Evolutionary conservation across 35 echinoderm and acorn worm genomes (phyloP).

Genomic region (Lytechinus variegatus): DNA sequence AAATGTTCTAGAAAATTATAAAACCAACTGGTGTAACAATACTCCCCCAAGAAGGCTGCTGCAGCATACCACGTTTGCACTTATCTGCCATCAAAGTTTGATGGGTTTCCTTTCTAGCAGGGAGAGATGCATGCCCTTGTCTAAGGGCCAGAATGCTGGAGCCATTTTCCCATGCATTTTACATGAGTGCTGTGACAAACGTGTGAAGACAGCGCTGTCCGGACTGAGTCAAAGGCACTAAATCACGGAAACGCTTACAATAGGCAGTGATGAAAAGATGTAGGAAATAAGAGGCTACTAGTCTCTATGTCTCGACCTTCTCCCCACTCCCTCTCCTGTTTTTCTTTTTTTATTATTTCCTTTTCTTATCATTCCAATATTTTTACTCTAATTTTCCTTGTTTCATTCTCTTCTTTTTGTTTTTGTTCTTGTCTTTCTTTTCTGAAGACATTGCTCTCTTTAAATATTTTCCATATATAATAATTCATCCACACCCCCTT

Average conservation of each 20-base stretch:
- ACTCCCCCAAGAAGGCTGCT: not conserved
- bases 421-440: not conserved
- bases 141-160: constrained; percentile 4
- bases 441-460: not conserved
- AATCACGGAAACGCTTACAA: constrained; percentile 26
- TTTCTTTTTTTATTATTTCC: not conserved
- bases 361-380: not conserved
- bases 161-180: constrained; percentile 5
- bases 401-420: not conserved
- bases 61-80: not conserved
- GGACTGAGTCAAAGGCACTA: not conserved
- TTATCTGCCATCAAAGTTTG: constrained; percentile 31
- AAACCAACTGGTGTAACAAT: not conserved
- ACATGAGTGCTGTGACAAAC: constrained; percentile 19
- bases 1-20: not conserved
- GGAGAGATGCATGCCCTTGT: not conserved
- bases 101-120: constrained; percentile 4
- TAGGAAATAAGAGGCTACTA: not conserved
- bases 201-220: constrained; percentile 18
- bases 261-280: not conserved
- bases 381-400: not conserved
- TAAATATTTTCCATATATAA: not conserved
- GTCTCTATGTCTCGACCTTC: not conserved
- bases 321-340: not conserved
- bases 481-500: not conserved